Conservation (phyloP, 2,113 vertebrate genomes). For the Neolamprologus caudopunctatus region DNA sequence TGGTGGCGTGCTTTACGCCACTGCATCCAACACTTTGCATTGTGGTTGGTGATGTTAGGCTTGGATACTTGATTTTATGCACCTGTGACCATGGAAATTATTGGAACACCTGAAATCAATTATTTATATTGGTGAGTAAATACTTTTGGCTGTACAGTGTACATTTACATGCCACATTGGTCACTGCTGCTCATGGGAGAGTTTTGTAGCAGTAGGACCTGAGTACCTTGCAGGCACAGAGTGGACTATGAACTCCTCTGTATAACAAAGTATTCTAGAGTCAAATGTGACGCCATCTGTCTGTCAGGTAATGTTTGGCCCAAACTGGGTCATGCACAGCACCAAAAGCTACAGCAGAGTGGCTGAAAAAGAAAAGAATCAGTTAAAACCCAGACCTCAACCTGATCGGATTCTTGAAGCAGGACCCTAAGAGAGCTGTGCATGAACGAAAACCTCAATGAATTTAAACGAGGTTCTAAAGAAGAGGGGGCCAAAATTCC, state of each 20-base stretch:
- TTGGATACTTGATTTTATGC: neutral
- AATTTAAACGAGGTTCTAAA: neutral
- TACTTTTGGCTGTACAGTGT: neutral
- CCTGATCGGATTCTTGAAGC: neutral
- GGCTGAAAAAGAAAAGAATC: neutral
- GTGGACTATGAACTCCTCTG: neutral
- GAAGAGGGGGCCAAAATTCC: neutral
- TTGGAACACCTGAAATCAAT: neutral
- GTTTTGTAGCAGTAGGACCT: neutral
- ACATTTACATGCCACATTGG: neutral
- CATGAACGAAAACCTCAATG: neutral
- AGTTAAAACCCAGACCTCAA: neutral
- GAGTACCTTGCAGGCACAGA: neutral
- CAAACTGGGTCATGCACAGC: neutral
- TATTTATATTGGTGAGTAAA: neutral
- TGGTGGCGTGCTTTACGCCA: neutral
- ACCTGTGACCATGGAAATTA: neutral
- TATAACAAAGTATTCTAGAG: neutral
- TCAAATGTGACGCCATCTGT: neutral
- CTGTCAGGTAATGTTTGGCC: neutral
- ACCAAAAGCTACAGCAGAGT: neutral
- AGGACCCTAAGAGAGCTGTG: neutral
- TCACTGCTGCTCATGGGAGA: neutral
- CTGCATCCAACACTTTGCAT: neutral
- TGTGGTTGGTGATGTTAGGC: neutral